phyloP scores from a whole-genome alignment of 2,113 vertebrate genomes.

The Hippopotamus amphibius region DNA sequence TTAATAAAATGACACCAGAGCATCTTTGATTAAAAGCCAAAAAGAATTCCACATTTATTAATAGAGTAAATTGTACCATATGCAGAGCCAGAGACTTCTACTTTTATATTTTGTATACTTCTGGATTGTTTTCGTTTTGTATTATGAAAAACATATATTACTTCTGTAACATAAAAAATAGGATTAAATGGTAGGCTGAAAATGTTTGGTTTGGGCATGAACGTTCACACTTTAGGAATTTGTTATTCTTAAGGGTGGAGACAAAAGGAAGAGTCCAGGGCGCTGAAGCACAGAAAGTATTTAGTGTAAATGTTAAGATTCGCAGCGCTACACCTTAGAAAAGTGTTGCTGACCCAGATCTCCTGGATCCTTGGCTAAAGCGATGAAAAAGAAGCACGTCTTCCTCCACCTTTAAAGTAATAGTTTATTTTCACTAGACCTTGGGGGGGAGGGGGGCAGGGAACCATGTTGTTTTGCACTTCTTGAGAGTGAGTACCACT shows the following conservation, averaged over 20 bases:
- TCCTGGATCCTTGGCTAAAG: not conserved
- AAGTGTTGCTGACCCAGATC: not conserved
- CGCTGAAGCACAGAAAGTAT: not conserved
- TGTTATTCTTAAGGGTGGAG: not conserved
- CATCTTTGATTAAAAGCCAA: constrained; percentile 15
- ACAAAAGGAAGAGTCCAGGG: not conserved
- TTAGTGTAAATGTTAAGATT: not conserved
- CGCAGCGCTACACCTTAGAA: not conserved
- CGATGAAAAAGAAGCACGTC: not conserved
- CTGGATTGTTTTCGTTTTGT: not conserved
- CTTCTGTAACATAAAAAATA: not conserved
- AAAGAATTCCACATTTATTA: constrained; percentile 27
- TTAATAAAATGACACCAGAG: constrained; percentile 17
- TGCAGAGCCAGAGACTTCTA: not conserved
- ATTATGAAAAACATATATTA: not conserved
- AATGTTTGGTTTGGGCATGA: not conserved
- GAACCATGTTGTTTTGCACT: not conserved
- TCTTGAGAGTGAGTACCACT: not conserved
- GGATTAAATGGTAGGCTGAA: not conserved
- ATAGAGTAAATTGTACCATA: not conserved
- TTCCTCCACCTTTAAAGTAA: constrained; percentile 18
- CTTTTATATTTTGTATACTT: constrained; percentile 8
- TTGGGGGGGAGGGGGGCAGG: too few relatives aligned
- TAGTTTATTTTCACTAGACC: not conserved
- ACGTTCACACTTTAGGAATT: not conserved